phyloP scores from a whole-genome alignment of 2,113 vertebrate genomes.

The Passer domesticus region DNA sequence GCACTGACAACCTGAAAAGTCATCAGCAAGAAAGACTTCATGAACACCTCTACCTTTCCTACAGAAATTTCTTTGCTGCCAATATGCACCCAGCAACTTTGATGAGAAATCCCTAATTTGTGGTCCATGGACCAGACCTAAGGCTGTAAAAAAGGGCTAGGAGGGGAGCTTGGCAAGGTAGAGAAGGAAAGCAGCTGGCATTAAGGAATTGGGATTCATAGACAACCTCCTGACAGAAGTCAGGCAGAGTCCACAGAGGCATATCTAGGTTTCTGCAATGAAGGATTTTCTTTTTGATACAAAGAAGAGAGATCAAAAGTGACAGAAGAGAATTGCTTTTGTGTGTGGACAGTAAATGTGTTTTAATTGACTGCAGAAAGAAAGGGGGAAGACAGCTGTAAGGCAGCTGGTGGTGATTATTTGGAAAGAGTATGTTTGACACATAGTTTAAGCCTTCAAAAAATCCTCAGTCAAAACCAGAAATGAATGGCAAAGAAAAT shows the following conservation, averaged over 20 bases:
- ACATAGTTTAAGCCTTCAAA: neutral
- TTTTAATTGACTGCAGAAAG: neutral
- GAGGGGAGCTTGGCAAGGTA: neutral
- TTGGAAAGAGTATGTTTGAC: neutral
- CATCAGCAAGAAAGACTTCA: neutral
- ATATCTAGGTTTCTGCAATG: neutral
- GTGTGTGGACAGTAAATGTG: neutral
- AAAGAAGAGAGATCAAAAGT: neutral
- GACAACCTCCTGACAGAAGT: neutral
- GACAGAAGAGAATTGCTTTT: neutral
- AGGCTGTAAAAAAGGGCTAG: neutral
- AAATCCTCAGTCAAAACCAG: neutral
- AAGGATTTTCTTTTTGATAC: neutral
- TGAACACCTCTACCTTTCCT: accelerated
- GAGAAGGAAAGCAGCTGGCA: neutral
- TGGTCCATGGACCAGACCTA: neutral
- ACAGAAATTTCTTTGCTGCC: neutral
- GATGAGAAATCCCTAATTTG: neutral
- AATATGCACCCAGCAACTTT: neutral
- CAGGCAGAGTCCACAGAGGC: neutral
- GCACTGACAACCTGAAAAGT: neutral
- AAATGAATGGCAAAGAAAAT: neutral
- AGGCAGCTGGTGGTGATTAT: neutral
- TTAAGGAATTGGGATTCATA: neutral
- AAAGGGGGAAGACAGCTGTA: neutral